A percentile compares a stretch with the other conserved stretches of the same genome.
Evolutionary conservation across 2,113 vertebrate species (phyloP).

Genomic region (Sander lucioperca): DNA sequence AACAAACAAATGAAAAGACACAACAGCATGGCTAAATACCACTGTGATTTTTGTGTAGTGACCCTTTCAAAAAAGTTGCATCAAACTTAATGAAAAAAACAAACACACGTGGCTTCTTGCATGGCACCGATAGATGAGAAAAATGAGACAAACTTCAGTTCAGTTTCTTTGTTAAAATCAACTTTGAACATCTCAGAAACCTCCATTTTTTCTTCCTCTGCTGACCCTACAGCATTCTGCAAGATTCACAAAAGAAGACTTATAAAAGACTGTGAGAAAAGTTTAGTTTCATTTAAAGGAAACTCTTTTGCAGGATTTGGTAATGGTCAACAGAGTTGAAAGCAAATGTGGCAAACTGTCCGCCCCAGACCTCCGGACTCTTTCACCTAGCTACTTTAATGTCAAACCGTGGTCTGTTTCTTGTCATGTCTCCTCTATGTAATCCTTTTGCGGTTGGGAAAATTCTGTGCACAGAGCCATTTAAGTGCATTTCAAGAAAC

Average conservation of each 20-base stretch:
- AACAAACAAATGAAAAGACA: background rate
- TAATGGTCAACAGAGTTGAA: constrained; percentile 23
- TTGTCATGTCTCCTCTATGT: constrained; percentile 21
- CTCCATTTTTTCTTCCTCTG: background rate
- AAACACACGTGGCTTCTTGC: background rate
- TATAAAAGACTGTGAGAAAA: background rate
- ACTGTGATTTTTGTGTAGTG: background rate
- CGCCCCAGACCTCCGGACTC: background rate
- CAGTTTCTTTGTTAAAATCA: background rate
- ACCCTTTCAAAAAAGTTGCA: background rate
- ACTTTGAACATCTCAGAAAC: background rate
- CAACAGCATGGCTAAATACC: background rate
- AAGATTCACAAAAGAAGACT: background rate
- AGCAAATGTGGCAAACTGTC: constrained; percentile 15
- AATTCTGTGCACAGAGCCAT: constrained; percentile 6
- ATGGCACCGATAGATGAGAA: background rate
- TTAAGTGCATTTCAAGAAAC: constrained; percentile 13
- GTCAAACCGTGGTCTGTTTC: constrained; percentile 22
- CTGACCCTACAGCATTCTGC: background rate
- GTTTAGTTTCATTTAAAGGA: background rate
- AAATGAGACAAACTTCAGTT: background rate
- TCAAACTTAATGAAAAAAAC: background rate
- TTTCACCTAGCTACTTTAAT: background rate
- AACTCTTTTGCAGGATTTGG: constrained; percentile 6
- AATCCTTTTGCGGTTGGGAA: constrained; percentile 21